Conservation (phyloP, 2,888 invertebrate species). For the Ornithoptera alexandrae region DNA sequence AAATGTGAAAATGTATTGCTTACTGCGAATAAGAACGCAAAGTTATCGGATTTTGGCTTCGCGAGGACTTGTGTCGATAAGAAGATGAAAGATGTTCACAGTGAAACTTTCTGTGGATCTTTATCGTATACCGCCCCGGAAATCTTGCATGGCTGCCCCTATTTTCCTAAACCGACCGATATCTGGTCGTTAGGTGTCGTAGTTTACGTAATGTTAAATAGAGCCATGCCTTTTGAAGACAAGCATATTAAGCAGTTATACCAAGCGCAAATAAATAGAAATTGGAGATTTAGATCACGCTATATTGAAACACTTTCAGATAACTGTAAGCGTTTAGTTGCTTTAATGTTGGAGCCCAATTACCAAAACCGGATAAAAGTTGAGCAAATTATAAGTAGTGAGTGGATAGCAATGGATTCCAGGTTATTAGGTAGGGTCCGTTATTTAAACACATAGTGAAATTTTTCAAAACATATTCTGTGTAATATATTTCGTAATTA, state of each 20-base stretch:
- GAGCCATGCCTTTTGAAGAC: conserved; percentile 91
- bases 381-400: conserved; percentile 77
- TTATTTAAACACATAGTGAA: not conserved
- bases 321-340: conserved; percentile 82
- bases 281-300: conserved; percentile 86
- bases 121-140: conserved; percentile 93
- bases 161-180: conserved; percentile 86
- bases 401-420: conserved; percentile 85
- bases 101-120: conserved; percentile 92
- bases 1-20: conserved; percentile 92
- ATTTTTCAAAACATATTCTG: no score
- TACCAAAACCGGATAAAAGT: conserved; percentile 79
- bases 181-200: conserved; percentile 90
- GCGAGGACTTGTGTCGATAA: conserved; percentile 76
- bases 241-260: conserved; percentile 85
- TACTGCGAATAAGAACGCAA: conserved; percentile 86
- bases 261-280: conserved; percentile 78
- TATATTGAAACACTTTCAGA: conserved; percentile 79
- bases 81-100: conserved; percentile 73
- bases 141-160: conserved; percentile 87
- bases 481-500: not conserved
- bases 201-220: conserved; percentile 89
- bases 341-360: conserved; percentile 84
- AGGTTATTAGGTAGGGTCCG: conserved; percentile 58
- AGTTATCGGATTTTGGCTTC: conserved; percentile 91